Evolutionary conservation across 1,140 invertebrate genomes (phyloP).

Genomic region (Lordiphosa clarofinis): DNA sequence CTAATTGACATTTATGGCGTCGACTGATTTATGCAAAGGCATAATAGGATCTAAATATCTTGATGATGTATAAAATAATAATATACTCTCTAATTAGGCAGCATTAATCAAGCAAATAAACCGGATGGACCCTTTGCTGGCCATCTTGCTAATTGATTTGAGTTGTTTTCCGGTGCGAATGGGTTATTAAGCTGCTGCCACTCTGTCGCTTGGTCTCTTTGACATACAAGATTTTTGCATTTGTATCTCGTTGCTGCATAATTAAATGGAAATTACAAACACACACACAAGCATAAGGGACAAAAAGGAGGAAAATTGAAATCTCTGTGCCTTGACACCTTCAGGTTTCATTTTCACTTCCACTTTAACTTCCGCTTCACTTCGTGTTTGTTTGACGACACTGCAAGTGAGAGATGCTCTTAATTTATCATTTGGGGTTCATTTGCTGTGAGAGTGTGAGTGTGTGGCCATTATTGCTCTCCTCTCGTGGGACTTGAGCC

Average conservation of each 20-base stretch:
- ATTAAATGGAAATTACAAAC: constrained; percentile 49
- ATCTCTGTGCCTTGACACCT: constrained; percentile 35
- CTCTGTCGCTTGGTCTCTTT: constrained; percentile 12
- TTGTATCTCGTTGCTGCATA: constrained; percentile 48
- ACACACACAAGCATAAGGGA: background rate
- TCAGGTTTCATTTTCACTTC: constrained; percentile 32
- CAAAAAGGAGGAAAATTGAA: constrained; percentile 1
- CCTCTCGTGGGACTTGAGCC: constrained; percentile 38
- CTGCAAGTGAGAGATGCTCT: constrained; percentile 52
- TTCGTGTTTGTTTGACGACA: background rate
- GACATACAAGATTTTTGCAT: constrained; percentile 65
- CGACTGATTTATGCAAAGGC: constrained; percentile 31
- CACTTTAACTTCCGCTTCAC: constrained; percentile 33
- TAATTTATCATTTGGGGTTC: constrained; percentile 73
- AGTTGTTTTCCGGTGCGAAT: constrained; percentile 52
- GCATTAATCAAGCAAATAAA: constrained; percentile 64
- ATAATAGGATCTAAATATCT: constrained; percentile 22
- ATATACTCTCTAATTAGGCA: constrained; percentile 57
- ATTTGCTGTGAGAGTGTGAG: constrained; percentile 35
- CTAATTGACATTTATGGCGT: constrained; percentile 37
- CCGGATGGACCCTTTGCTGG: constrained; percentile 30
- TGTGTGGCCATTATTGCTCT: constrained; percentile 52
- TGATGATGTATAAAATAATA: constrained; percentile 35
- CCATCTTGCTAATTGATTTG: constrained; percentile 59
- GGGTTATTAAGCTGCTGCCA: background rate